A percentile compares a stretch with the other conserved stretches of the same genome.
These are phyloP conservation scores for Esox niger DNA, from an alignment of 2,113 vertebrate species.

Conservation along the genomic window DNA sequence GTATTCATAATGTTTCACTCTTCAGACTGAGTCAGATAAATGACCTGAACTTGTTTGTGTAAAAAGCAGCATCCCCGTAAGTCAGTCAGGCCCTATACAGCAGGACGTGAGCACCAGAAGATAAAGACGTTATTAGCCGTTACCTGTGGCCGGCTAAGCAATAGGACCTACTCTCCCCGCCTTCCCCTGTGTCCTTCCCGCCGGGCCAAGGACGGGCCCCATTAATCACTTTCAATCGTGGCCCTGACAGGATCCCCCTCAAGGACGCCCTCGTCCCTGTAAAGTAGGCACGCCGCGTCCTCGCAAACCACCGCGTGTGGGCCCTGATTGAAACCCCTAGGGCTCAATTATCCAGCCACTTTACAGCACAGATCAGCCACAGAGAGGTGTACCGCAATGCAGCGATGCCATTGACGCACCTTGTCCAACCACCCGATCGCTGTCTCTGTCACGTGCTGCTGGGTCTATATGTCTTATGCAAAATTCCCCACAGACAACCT, in stretches of 20 bases:
- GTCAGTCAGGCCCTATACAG: constrained; percentile 44
- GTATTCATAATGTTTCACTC: constrained; percentile 43
- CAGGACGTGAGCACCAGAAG: constrained; percentile 46
- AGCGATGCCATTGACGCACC: constrained; percentile 24
- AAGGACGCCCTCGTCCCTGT: constrained; percentile 65
- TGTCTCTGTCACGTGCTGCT: constrained; percentile 37
- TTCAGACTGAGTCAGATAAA: constrained; percentile 42
- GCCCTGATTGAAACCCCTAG: constrained; percentile 48
- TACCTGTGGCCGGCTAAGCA: constrained; percentile 64
- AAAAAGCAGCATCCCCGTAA: constrained; percentile 46
- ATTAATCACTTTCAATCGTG: constrained; percentile 74
- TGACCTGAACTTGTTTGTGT: constrained; percentile 41
- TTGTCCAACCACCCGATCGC: constrained; percentile 33
- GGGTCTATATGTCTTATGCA: constrained; percentile 63
- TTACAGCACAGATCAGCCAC: constrained; percentile 58
- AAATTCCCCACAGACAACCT: constrained; percentile 48
- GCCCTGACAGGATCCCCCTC: constrained; percentile 69
- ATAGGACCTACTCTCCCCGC: constrained; percentile 47
- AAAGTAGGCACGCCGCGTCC: constrained; percentile 20
- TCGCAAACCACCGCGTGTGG: constrained; percentile 36
- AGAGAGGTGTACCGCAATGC: constrained; percentile 37
- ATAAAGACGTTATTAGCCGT: constrained; percentile 73
- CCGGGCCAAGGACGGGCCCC: constrained; percentile 58
- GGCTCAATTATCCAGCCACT: constrained; percentile 60
- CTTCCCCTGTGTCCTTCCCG: constrained; percentile 54